Evolutionary conservation across 1,140 invertebrate species (phyloP).

Genomic region (Meloidogyne floridensis): DNA sequence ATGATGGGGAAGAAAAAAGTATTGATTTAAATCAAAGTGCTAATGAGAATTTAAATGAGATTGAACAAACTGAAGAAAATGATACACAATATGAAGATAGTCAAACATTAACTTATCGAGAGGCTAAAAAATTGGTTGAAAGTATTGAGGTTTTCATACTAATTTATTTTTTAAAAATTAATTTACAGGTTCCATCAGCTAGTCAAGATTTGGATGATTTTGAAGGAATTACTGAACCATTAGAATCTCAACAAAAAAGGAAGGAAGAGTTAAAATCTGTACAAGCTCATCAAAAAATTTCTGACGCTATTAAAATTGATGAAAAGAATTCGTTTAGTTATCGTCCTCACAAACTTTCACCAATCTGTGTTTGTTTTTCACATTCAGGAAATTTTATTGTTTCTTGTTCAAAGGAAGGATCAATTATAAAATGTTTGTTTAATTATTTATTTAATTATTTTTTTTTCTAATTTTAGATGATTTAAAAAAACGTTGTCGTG

Average conservation of each 20-base stretch:
- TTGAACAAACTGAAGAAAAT: constrained; percentile 11
- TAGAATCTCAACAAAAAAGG: constrained; percentile 18
- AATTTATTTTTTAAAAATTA: neutral
- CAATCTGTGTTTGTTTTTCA: constrained; percentile 45
- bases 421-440: constrained; percentile 51
- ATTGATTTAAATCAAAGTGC: neutral
- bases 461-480: constrained; percentile 39
- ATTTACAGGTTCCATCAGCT: constrained; percentile 12
- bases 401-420: constrained; percentile 50
- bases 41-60: neutral
- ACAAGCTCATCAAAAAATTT: constrained; percentile 6
- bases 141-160: constrained; percentile 21
- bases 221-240: neutral
- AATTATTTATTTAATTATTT: constrained; percentile 19
- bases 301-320: constrained; percentile 10
- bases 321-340: constrained; percentile 27
- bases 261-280: constrained; percentile 18
- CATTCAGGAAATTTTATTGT: constrained; percentile 37
- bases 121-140: constrained; percentile 29
- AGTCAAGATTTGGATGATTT: constrained; percentile 7
- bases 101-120: constrained; percentile 27
- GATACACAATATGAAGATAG: constrained; percentile 22
- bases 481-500: constrained; percentile 27
- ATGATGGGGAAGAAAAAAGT: neutral
- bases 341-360: constrained; percentile 47